phyloP scores from a whole-genome alignment of 2,113 vertebrate species.

The Campylomormyrus tamandua region DNA sequence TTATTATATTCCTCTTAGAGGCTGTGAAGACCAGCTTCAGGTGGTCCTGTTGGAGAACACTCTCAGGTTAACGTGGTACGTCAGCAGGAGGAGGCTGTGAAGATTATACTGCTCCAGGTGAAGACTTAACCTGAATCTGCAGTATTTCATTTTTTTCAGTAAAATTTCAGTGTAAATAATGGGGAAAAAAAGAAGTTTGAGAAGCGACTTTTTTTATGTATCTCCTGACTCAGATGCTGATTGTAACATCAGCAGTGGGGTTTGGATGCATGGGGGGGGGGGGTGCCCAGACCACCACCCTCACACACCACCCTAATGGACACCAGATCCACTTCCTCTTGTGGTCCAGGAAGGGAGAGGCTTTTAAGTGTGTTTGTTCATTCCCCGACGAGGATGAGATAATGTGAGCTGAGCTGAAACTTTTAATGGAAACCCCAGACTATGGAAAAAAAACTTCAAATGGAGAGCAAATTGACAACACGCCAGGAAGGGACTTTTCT shows the following conservation, averaged over 20 bases:
- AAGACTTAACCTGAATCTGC: not conserved
- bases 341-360: not conserved
- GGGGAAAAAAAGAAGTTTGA: not conserved
- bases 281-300: not conserved
- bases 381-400: not conserved
- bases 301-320: not conserved
- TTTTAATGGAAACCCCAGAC: conserved; percentile 19
- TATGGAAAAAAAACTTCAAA: not conserved
- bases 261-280: not conserved
- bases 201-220: not conserved
- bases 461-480: not conserved
- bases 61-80: not conserved
- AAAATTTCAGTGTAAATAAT: not conserved
- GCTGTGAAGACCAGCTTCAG: not conserved
- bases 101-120: not conserved
- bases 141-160: not conserved
- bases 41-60: not conserved
- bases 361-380: conserved; percentile 17
- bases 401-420: conserved; percentile 17
- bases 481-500: not conserved
- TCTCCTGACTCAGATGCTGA: not conserved
- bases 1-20: not conserved
- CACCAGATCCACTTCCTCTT: conserved; percentile 10
- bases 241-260: not conserved
- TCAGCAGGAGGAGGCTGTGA: not conserved